Conservation (phyloP, 2,888 invertebrate genomes). For the Aporophyla lueneburgensis region DNA sequence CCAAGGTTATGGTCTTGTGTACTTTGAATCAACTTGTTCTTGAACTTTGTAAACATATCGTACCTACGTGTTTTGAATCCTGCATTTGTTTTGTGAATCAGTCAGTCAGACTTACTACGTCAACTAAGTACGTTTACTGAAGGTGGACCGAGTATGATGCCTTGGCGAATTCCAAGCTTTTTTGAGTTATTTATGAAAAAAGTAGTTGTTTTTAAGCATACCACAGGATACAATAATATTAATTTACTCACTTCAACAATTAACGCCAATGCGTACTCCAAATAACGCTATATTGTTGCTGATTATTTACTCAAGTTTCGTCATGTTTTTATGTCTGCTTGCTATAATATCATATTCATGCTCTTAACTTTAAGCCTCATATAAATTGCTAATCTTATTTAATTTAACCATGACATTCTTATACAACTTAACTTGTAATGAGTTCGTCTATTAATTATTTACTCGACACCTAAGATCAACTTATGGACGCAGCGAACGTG, state of each 20-base stretch:
- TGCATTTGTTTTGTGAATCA: slow-evolving; percentile 32
- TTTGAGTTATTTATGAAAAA: neutral
- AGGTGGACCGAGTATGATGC: neutral
- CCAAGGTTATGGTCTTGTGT: slow-evolving; percentile 48
- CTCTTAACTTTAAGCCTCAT: neutral
- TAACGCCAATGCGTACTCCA: neutral
- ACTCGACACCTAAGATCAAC: slow-evolving; percentile 62
- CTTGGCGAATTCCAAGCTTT: slow-evolving; percentile 13
- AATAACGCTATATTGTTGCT: neutral
- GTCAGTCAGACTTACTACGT: neutral
- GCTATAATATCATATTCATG: slow-evolving; percentile 15
- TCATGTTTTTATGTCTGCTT: neutral
- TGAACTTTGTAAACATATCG: slow-evolving; percentile 55
- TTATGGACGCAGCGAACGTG: slow-evolving; percentile 68
- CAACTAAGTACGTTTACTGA: slow-evolving; percentile 8
- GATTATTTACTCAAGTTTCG: neutral
- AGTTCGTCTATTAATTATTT: slow-evolving; percentile 67
- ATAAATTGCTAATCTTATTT: slow-evolving; percentile 24
- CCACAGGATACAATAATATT: neutral
- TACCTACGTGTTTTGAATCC: slow-evolving; percentile 59
- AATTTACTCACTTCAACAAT: neutral
- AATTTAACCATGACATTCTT: slow-evolving; percentile 38
- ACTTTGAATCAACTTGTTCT: slow-evolving; percentile 38
- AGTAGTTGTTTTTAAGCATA: neutral
- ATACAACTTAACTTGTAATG: slow-evolving; percentile 48